Evolutionary conservation across 2,888 invertebrate genomes (phyloP).

Genomic region (Trimorus sp.): DNA sequence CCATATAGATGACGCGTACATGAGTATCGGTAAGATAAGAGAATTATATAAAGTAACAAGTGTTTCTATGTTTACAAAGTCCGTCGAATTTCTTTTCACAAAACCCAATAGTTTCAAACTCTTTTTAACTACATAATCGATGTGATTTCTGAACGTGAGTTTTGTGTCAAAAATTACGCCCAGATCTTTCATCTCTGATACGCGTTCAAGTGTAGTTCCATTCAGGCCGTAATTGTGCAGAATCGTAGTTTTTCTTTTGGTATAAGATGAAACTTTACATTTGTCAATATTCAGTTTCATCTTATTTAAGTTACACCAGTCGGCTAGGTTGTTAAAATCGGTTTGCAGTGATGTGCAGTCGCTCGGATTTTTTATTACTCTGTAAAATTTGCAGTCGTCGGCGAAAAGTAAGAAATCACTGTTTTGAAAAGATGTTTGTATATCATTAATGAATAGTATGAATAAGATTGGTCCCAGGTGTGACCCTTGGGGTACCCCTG

Average conservation of each 20-base stretch:
- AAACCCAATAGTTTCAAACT: slow-evolving; percentile 5
- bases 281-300: slow-evolving; percentile 5
- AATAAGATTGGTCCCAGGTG: slow-evolving; percentile 11
- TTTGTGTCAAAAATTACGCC: slow-evolving; percentile 2
- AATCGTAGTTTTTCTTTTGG: not conserved
- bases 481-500: slow-evolving; percentile 17
- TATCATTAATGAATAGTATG: slow-evolving; percentile 14
- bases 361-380: not conserved
- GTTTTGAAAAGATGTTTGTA: not conserved
- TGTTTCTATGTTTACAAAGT: not conserved
- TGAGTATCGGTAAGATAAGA: no score
- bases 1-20: slow-evolving; percentile 9
- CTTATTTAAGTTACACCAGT: not conserved
- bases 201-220: not conserved
- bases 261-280: not conserved
- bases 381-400: slow-evolving; percentile 14
- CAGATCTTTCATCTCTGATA: not conserved
- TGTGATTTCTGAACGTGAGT: not conserved
- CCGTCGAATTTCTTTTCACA: slow-evolving; percentile 1
- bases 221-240: not conserved
- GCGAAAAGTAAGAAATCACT: not conserved
- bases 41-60: not conserved
- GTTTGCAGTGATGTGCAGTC: not conserved
- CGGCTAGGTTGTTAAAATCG: not conserved
- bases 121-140: slow-evolving; percentile 2